Base-by-base conservation (phyloP, 1,140 invertebrate species). In the Leptopilina clavipes region DNA sequence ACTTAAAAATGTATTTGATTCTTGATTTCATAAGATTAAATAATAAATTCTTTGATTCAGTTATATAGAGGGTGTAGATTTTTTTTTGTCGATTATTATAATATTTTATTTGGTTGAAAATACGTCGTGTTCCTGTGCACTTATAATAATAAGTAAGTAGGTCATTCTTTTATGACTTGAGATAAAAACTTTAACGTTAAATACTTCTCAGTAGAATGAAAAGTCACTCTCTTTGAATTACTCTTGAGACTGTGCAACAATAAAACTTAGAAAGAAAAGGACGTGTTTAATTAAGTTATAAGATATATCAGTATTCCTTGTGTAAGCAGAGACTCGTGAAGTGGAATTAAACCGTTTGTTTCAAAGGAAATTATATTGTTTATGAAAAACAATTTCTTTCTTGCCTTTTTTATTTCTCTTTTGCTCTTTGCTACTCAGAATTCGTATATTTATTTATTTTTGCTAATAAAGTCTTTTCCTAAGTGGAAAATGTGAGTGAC, bases 251-350 rank as follows among this genome's bases (percentile, higher is more conserved):
- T 14, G 44, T 14, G 11, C 12, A 7, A 40, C 11, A 14, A 45
- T 45, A 45, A 45, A 45, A 45, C 44, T 45, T 45, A 45, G 11
- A 45, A 45, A 14, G 44, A 45, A 45, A 45, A 14, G 44, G 14
- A 45, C 44, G 10, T 45, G 44, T 45, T 45, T 45, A 45, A 45
- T 45, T 45, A 45, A 45, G 44, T 45, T 45, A n/a, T n/a, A 45
- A 45, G 44, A 45, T 45, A 45, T 45, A 45, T 45, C 44, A 45
- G 44, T 45, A n/a, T 45, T 45, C 44, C 14, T 45, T 45, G 44
- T 45, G 11, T 45, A 45, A n/a, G 44, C 44, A 45, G 14, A 45
- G 44, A 45, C 44, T 45, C 14, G 14, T 45, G 44, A 45, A 45
- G 14, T 45, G 3, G 14, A 45, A 45, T 45, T 45, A 45, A 45